Base-by-base conservation (phyloP, 2,113 vertebrate species). In the Scophthalmus maximus region DNA sequence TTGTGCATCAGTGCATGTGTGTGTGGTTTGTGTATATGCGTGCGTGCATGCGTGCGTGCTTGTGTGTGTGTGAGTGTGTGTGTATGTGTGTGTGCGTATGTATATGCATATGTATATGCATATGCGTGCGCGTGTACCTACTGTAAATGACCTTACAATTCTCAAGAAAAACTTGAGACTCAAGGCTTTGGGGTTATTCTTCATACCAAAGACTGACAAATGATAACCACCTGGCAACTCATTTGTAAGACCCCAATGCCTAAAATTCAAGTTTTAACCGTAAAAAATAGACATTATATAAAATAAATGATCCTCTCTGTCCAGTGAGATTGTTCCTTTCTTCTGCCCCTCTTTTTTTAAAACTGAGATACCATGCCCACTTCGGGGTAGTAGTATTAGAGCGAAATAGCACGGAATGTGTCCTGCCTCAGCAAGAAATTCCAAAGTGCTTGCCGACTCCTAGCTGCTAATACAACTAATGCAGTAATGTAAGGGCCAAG, bases 381-480 rank as follows among this genome's bases (percentile, higher is more conserved):
- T 75, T 81, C 66, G 57, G 68, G 27, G 17, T 15, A 25, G 42
- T 46, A 6, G 74, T 62, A 64, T 76, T 74, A 72, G 75, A 44
- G 78, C 68, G 47, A 23, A 23, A 74, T 84, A 77, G 74, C 79
- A 65, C 82, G 50, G 68, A 82, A 68, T 78, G 91, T 82, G 87
- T 77, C 87, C 85, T 88, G 81, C 80, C 84, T 90, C 78, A 89
- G 87, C 86, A 84, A 91, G 84, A 91, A 89, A 92, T 88, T 86
- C 86, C 79, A 91, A 88, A 92, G 91, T 92, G 92, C 91, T 87
- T 83, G 91, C 91, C 63, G 92, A 92, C 87, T 93, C 89, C 83
- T 78, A 92, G 88, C 90, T 92, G 92, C 93, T 94, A 94, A 94
- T 94, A 94, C 93, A 93, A 86, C 89, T 93, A 93, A 93, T 93